A percentile compares a stretch with the other conserved stretches of the same genome.
These are phyloP conservation scores for Anarrhichthys ocellatus DNA, from an alignment of 2,113 vertebrate species.

Conservation along the genomic window DNA sequence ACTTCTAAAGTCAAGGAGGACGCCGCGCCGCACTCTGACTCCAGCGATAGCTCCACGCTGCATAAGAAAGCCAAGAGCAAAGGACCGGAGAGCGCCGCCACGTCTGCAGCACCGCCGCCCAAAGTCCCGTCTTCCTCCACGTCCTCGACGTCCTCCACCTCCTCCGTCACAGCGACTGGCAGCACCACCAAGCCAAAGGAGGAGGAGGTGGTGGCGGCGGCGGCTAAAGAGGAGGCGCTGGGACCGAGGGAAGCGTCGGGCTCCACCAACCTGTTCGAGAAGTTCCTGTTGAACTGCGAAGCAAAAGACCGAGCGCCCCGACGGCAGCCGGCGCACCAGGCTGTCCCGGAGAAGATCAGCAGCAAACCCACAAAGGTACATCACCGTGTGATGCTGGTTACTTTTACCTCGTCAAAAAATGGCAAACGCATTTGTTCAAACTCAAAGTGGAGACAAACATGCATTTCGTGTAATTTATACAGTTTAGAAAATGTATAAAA, in stretches of 20 bases:
- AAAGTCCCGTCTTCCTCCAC: slow-evolving; percentile 70
- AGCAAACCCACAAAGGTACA: slow-evolving; percentile 77
- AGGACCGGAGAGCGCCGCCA: slow-evolving; percentile 36
- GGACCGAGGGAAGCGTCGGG: slow-evolving; percentile 71
- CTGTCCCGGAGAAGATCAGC: slow-evolving; percentile 52
- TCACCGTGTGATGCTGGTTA: too few species aligned
- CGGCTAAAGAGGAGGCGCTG: slow-evolving; percentile 69
- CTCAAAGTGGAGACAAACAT: too few species aligned
- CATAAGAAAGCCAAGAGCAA: slow-evolving; percentile 74
- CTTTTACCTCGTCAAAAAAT: too few species aligned
- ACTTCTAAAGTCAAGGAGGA: slow-evolving; percentile 83
- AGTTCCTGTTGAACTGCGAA: slow-evolving; percentile 83
- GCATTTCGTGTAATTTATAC: too few species aligned
- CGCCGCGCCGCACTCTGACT: slow-evolving; percentile 76
- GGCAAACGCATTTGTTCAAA: too few species aligned
- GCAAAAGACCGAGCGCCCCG: slow-evolving; percentile 83
- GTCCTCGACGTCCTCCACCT: slow-evolving; percentile 68
- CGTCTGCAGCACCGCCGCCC: slow-evolving; percentile 1
- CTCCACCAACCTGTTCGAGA: slow-evolving; percentile 84
- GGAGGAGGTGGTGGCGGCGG: slow-evolving; percentile 57
- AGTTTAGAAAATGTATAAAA: background rate
- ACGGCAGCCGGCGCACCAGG: slow-evolving; percentile 63
- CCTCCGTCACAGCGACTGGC: slow-evolving; percentile 46
- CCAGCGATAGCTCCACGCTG: slow-evolving; percentile 79
- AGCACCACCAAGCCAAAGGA: slow-evolving; percentile 68